Conservation (phyloP, 2,113 vertebrate genomes). For the Etheostoma spectabile region DNA sequence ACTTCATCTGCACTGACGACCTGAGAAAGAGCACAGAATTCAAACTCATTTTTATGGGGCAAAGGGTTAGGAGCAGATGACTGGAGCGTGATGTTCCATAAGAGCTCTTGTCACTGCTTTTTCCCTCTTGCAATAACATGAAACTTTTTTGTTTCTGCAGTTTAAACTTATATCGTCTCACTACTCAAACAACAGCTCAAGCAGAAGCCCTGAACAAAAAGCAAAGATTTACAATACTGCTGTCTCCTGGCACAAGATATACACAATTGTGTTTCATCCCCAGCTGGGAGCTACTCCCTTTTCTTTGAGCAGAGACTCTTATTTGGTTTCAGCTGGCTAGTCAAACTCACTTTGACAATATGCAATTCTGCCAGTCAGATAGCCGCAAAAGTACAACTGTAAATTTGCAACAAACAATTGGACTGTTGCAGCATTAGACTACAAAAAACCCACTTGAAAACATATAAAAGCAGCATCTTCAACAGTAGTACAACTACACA, state of each 20-base stretch:
- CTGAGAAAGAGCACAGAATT: not conserved
- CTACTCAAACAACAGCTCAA: constrained; percentile 18
- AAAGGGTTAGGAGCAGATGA: constrained; percentile 21
- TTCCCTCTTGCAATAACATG: not conserved
- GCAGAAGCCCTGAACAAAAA: constrained; percentile 22
- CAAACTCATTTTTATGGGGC: constrained; percentile 21
- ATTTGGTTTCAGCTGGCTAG: constrained; percentile 48
- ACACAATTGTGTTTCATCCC: constrained; percentile 37
- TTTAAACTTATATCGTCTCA: constrained; percentile 9
- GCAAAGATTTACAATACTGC: constrained; percentile 51
- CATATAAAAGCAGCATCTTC: not conserved
- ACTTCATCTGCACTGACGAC: constrained; percentile 18
- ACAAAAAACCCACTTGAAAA: not conserved
- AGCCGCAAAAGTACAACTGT: constrained; percentile 14
- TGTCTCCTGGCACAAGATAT: constrained; percentile 20
- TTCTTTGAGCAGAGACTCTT: constrained; percentile 45
- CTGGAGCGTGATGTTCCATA: constrained; percentile 10
- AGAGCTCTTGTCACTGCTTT: not conserved
- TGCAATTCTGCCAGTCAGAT: constrained; percentile 35
- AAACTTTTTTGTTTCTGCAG: constrained; percentile 32
- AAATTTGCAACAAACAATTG: not conserved
- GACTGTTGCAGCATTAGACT: not conserved
- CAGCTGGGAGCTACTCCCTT: constrained; percentile 22
- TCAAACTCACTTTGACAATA: constrained; percentile 47
- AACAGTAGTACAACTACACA: not conserved